Conservation (phyloP, 2,888 invertebrate genomes). For the Heliothis peltigera region DNA sequence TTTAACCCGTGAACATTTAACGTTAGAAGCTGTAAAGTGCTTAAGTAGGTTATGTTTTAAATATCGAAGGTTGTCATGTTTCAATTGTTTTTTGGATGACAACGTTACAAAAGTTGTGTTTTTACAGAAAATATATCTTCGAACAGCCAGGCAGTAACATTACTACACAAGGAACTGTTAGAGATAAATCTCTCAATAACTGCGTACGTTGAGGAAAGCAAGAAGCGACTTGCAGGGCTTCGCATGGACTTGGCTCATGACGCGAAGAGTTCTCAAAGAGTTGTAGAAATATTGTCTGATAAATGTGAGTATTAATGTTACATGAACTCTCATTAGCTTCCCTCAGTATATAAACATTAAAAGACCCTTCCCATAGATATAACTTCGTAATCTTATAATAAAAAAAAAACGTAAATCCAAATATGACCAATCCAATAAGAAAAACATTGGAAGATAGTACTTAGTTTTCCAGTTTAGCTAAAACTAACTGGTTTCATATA, state of each 20-base stretch:
- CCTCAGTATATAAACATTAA: no score
- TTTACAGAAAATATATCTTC: conserved; percentile 84
- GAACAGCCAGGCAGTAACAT: conserved; percentile 77
- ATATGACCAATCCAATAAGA: background rate
- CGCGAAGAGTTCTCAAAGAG: conserved; percentile 79
- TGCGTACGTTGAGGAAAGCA: conserved; percentile 83
- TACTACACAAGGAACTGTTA: conserved; percentile 80
- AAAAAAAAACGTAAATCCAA: no score
- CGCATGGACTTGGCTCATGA: conserved; percentile 78
- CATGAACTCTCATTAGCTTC: no score
- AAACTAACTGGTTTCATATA: background rate
- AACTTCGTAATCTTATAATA: background rate
- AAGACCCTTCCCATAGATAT: no score
- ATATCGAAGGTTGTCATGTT: conserved; percentile 75
- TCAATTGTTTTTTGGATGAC: conserved; percentile 74
- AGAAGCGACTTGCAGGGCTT: conserved; percentile 75
- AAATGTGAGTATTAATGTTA: conserved; percentile 74
- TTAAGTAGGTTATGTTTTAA: conserved; percentile 86
- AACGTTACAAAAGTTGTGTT: conserved; percentile 37
- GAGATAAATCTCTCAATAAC: conserved; percentile 86
- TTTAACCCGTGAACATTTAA: conserved; percentile 80
- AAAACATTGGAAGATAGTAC: background rate
- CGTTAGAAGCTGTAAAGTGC: conserved; percentile 80
- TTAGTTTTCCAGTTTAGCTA: no score
- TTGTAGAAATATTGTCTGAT: conserved; percentile 79